Conservation (phyloP, 2,113 vertebrate species). For the Crotophaga sulcirostris region DNA sequence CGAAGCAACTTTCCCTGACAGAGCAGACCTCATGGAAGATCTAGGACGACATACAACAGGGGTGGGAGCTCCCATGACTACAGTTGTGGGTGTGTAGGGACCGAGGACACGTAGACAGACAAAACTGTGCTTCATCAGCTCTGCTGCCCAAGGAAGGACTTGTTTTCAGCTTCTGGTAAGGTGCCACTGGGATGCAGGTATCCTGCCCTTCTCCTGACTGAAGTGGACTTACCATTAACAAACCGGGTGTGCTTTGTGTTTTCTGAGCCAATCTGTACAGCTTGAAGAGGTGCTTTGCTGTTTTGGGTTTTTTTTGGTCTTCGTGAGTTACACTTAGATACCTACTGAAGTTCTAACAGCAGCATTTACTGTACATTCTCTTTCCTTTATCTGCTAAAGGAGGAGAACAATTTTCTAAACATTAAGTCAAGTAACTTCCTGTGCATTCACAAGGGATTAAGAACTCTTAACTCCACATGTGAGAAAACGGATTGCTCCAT, state of each 20-base stretch:
- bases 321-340: neutral
- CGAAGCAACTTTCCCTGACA: too few species aligned
- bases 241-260: too few species aligned
- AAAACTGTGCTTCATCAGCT: rapidly evolving
- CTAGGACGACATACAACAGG: neutral
- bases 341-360: neutral
- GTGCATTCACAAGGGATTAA: neutral
- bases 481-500: neutral
- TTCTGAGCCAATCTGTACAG: neutral
- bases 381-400: neutral
- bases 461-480: neutral
- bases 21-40: rapidly evolving
- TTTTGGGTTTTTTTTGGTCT: neutral
- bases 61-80: neutral
- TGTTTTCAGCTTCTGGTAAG: rapidly evolving
- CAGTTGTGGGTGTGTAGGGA: neutral
- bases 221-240: neutral
- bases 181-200: rapidly evolving
- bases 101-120: rapidly evolving
- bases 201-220: neutral
- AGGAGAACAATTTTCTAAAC: neutral
- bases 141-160: neutral
- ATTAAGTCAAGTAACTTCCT: neutral
- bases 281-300: neutral
- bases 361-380: neutral